Percentiles rank a stretch among this genome's conserved stretches.
Evolutionary conservation across 1,140 invertebrate species (phyloP).

Genomic region (Pogonognathellus flavescens): DNA sequence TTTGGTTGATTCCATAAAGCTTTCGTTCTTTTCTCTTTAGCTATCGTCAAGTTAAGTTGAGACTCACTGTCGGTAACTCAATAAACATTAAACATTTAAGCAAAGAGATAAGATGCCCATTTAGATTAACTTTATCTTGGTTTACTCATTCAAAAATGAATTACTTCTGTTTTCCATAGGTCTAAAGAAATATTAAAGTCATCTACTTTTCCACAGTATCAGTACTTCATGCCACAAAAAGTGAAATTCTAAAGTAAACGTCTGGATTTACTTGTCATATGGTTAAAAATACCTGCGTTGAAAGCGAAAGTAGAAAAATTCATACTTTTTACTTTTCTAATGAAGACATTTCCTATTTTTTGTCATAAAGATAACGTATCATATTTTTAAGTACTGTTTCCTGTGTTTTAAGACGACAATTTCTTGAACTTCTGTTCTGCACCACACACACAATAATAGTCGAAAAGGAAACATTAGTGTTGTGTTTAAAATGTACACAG

Average conservation of each 20-base stretch:
- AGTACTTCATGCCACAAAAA: not conserved
- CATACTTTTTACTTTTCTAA: not conserved
- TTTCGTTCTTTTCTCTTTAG: not conserved
- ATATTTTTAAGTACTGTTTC: too few relatives aligned
- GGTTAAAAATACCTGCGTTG: not conserved
- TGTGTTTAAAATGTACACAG: not conserved
- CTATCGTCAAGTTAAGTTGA: not conserved
- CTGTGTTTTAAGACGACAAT: too few relatives aligned
- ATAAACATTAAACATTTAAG: not conserved
- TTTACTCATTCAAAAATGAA: constrained; percentile 31
- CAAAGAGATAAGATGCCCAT: constrained; percentile 33
- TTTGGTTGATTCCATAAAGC: constrained; percentile 3
- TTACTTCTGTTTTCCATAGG: too few relatives aligned
- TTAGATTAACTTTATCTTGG: constrained; percentile 35
- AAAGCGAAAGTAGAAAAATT: constrained; percentile 1
- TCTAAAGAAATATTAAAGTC: constrained; percentile 1
- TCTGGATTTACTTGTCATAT: too few relatives aligned
- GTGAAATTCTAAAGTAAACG: not conserved
- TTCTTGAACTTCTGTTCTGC: too few relatives aligned
- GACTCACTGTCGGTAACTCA: constrained; percentile 5
- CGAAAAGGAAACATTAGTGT: not conserved
- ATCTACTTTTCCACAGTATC: too few relatives aligned
- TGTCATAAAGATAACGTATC: too few relatives aligned
- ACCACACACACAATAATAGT: not conserved
- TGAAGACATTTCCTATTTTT: too few relatives aligned